A percentile compares a stretch with the other conserved stretches of the same genome.
These are phyloP conservation scores for Melanostoma mellinum DNA, from an alignment of 2,888 invertebrate species.

Conservation along the genomic window DNA sequence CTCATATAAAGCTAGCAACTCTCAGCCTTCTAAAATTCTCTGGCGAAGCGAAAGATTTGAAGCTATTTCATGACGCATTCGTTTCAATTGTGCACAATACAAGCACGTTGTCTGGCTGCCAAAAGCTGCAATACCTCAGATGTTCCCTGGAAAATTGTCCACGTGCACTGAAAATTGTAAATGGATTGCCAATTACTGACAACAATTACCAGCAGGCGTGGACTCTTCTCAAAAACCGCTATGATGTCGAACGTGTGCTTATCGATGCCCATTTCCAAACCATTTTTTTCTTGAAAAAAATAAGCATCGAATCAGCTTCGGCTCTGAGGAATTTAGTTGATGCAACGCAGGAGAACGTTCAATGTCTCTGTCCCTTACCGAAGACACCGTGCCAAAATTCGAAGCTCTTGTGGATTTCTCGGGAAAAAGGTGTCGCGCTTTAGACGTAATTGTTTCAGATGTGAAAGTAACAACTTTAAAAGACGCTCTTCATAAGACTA, in stretches of 20 bases:
- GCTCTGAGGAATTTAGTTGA: constrained; percentile 13
- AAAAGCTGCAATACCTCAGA: constrained; percentile 18
- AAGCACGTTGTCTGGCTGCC: constrained; percentile 15
- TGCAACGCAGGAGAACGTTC: constrained; percentile 10
- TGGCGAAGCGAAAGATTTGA: constrained; percentile 49
- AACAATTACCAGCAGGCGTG: constrained; percentile 28
- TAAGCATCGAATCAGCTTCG: constrained; percentile 7
- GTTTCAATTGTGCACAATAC: constrained; percentile 28
- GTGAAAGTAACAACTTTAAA: too few relatives aligned
- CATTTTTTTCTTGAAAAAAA: background rate
- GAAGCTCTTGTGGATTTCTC: constrained; percentile 14
- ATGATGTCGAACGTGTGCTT: constrained; percentile 36
- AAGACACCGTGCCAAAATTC: constrained; percentile 12
- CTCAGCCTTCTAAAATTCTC: constrained; percentile 45
- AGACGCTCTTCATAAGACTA: background rate
- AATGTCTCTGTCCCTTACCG: constrained; percentile 29
- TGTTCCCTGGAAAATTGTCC: constrained; percentile 15
- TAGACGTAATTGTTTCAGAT: constrained; percentile 7
- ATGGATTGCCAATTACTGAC: constrained; percentile 22
- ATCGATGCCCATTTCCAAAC: constrained; percentile 33
- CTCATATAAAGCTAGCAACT: too few relatives aligned
- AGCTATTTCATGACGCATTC: constrained; percentile 48
- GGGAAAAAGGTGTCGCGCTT: constrained; percentile 29
- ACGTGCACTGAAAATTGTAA: constrained; percentile 22
- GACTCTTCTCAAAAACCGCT: constrained; percentile 32